A percentile compares a stretch with the other conserved stretches of the same genome.
phyloP scores from a whole-genome alignment of 1,140 invertebrate genomes.

The Cherax destructor region DNA sequence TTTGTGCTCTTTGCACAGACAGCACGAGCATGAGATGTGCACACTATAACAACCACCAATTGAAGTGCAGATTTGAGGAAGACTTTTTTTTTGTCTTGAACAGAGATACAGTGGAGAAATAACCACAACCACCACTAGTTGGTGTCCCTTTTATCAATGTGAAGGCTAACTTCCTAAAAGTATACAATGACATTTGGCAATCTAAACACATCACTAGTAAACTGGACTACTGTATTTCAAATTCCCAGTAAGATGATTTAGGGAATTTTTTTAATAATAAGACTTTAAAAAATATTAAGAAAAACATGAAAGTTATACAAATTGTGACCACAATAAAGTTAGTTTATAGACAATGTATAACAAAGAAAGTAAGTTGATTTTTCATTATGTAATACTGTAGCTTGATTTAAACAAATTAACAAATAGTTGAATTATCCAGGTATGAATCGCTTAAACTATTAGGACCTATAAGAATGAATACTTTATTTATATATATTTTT shows the following conservation, averaged over 20 bases:
- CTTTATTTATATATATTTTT: no score
- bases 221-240: not conserved
- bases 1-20: not conserved
- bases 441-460: no score
- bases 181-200: not conserved
- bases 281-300: not conserved
- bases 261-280: not conserved
- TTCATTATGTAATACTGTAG: no score
- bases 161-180: not conserved
- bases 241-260: not conserved
- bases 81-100: not conserved
- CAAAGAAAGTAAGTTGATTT: not conserved
- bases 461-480: no score
- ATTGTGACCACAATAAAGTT: slow-evolving; percentile 24
- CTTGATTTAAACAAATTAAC: no score
- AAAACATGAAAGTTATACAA: not conserved
- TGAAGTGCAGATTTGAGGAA: not conserved
- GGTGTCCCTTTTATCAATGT: not conserved
- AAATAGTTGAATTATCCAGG: no score
- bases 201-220: no score
- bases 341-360: not conserved
- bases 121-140: not conserved
- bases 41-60: not conserved
- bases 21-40: not conserved
- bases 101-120: not conserved